These are phyloP conservation scores for Conus ventricosus DNA, from an alignment of 1,140 invertebrate genomes.

Conservation along the genomic window DNA sequence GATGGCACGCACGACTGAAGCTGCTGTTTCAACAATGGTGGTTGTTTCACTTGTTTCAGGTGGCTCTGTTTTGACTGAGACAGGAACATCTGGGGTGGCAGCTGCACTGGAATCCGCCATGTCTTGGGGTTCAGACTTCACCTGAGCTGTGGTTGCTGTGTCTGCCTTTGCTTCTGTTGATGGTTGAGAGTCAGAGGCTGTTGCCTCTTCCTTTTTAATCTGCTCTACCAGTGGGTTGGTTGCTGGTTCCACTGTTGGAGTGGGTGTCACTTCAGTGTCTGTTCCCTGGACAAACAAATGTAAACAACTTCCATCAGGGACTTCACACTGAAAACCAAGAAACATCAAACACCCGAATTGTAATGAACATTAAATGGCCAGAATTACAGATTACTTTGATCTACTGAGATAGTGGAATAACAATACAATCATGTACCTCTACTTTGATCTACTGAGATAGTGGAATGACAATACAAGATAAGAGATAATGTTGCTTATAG, in stretches of 20 bases:
- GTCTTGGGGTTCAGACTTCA: background rate
- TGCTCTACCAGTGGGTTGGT: conserved; percentile 49
- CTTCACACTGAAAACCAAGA: too few species aligned
- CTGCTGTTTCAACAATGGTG: background rate
- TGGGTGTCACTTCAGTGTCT: conserved; percentile 42
- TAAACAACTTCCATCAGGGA: background rate
- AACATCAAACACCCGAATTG: too few species aligned
- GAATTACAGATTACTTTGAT: too few species aligned
- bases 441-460: too few species aligned
- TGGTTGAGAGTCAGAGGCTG: background rate
- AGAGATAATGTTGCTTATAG: too few species aligned
- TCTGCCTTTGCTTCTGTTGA: background rate
- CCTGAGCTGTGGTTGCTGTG: background rate
- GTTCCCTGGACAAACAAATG: conserved; percentile 38
- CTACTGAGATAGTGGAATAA: too few species aligned
- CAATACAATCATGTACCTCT: too few species aligned
- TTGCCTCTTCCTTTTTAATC: conserved; percentile 20
- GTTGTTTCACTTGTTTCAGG: background rate
- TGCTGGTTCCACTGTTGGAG: conserved; percentile 26
- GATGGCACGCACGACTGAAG: background rate
- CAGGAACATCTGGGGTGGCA: background rate
- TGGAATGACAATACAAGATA: too few species aligned
- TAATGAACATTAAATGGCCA: too few species aligned
- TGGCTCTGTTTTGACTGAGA: background rate
- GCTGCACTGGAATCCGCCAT: background rate